Base-by-base conservation (phyloP, 2,797 vertebrate genomes). In the Galagoides demidoff region DNA sequence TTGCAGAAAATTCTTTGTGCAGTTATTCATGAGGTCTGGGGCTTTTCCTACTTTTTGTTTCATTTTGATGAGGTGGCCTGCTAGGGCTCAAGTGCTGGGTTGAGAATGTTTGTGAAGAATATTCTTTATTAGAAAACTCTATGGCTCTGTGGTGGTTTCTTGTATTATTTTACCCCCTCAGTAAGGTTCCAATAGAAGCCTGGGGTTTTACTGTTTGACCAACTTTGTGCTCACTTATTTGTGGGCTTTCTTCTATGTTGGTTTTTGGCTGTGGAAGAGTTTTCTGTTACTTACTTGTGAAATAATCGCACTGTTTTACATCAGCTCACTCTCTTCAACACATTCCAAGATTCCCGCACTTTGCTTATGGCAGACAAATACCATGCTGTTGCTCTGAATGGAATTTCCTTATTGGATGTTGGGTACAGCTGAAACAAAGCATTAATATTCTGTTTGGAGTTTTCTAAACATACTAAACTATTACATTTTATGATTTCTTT, bases 241-340 rank as follows among this genome's bases (percentile, higher is more conserved):
- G 64, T 85, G 8, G 31, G 27, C 34, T 81, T 59, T 0, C 49
- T 74, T 95, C 16, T n/a, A 2, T 34, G 64, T 22, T 91, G 70
- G 19, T 95, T 94, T 95, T 92, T 70, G 27, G 7, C 45, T 11
- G 31, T 64, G 37, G 64, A 85, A 94, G 52, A 55, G 5, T 82
- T 94, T 88, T 3, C 7, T 79, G 11, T 78, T 57, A 49, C 10
- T 83, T 66, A 79, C 84, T 95, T 95, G 83, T 88, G 88, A 79
- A 96, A 76, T 90, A 79, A 90, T 95, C 87, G 5, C 7, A 63
- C 85, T 84, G 20, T 92, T 97, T 86, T 74, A 71, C 25, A 81
- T 92, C 20, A 93, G 0, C 7, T 87, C 43, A 76, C 45, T 88
- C 20, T 89, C 45, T 84, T 37, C n/a, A 90, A 29, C 29, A 82